These are phyloP conservation scores for Protodeltote pygarga DNA, from an alignment of 2,888 invertebrate species.

Conservation along the genomic window DNA sequence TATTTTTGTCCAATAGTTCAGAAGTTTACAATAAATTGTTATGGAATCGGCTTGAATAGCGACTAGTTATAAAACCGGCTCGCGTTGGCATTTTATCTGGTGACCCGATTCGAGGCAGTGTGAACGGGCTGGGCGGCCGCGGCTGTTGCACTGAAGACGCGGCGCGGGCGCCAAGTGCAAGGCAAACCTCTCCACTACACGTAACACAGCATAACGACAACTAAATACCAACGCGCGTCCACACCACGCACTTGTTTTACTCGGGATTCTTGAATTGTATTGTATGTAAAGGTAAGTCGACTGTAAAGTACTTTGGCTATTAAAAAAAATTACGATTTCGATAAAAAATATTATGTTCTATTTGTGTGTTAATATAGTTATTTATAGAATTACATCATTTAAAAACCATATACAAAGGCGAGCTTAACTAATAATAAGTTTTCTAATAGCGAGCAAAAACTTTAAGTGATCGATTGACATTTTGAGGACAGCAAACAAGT, in stretches of 20 bases:
- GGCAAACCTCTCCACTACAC: slow-evolving; percentile 65
- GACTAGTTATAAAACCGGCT: slow-evolving; percentile 45
- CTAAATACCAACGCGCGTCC: slow-evolving; percentile 46
- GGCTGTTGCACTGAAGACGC: slow-evolving; percentile 78
- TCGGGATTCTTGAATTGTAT: slow-evolving; percentile 28
- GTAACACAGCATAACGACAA: slow-evolving; percentile 71
- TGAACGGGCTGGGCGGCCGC: slow-evolving; percentile 53
- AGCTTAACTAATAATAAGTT: no score
- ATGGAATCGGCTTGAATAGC: slow-evolving; percentile 40
- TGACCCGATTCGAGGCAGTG: slow-evolving; percentile 57
- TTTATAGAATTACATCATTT: no score
- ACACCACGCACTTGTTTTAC: slow-evolving; percentile 30
- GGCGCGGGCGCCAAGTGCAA: slow-evolving; percentile 65
- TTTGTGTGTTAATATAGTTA: no score
- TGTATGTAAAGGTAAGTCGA: slow-evolving; percentile 7
- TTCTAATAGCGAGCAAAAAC: no score
- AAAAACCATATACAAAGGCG: no score
- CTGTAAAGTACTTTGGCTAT: not conserved
- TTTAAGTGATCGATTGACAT: no score
- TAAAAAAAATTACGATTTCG: not conserved
- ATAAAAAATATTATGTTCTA: not conserved
- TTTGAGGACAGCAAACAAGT: no score
- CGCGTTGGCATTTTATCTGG: slow-evolving; percentile 47
- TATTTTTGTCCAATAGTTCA: slow-evolving; percentile 38
- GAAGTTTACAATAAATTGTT: slow-evolving; percentile 30